Evolutionary conservation across 1,140 invertebrate genomes (phyloP).

Genomic region (Drosophila triauraria): DNA sequence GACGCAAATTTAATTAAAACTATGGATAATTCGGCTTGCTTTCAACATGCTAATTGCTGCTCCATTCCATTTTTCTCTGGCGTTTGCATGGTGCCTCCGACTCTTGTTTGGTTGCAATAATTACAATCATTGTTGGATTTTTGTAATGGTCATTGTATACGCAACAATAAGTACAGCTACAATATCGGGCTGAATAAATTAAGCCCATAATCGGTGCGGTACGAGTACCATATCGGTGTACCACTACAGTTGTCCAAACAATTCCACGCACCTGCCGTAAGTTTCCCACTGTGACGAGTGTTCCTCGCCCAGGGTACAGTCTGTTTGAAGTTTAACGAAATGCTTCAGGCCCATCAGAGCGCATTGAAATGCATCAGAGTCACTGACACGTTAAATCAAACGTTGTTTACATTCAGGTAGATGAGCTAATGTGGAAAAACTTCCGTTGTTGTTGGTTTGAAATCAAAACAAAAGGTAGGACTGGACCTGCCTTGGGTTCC

Average conservation of each 20-base stretch:
- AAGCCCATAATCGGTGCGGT: slow-evolving; percentile 55
- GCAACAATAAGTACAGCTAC: slow-evolving; percentile 31
- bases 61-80: slow-evolving; percentile 15
- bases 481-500: not conserved
- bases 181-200: slow-evolving; percentile 52
- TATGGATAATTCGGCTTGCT: slow-evolving; percentile 50
- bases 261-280: slow-evolving; percentile 20
- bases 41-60: slow-evolving; percentile 60
- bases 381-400: slow-evolving; percentile 40
- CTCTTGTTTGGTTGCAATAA: slow-evolving; percentile 32
- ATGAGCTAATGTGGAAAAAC: slow-evolving; percentile 1
- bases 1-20: slow-evolving; percentile 59
- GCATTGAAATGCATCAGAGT: slow-evolving; percentile 65
- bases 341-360: slow-evolving; percentile 57
- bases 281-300: slow-evolving; percentile 2
- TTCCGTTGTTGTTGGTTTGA: slow-evolving; percentile 3
- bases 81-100: slow-evolving; percentile 3
- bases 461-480: not conserved
- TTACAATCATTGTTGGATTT: slow-evolving; percentile 25
- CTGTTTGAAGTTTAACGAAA: slow-evolving; percentile 36
- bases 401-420: slow-evolving; percentile 1
- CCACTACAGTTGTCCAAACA: slow-evolving; percentile 37
- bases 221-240: slow-evolving; percentile 31
- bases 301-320: not conserved
- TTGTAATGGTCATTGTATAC: slow-evolving; percentile 14